A percentile compares a stretch with the other conserved stretches of the same genome.
phyloP scores from a whole-genome alignment of 53 echinoderm and acorn worm genomes.

The Echinometra lucunter region DNA sequence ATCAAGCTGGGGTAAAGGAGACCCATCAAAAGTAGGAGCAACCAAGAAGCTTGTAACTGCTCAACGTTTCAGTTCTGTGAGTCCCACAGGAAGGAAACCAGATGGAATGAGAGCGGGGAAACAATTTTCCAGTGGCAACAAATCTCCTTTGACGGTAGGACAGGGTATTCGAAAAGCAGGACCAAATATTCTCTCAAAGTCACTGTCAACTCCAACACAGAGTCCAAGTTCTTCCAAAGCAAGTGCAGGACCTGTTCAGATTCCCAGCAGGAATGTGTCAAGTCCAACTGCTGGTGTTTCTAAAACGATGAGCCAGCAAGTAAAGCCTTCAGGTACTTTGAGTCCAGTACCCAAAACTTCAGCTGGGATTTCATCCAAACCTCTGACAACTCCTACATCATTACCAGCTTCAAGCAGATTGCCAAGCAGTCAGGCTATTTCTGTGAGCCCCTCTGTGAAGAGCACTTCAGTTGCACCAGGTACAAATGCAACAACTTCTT shows the following conservation, averaged over 20 bases:
- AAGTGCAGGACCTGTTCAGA: background rate
- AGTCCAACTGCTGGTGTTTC: slow-evolving; percentile 12
- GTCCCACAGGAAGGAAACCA: slow-evolving; percentile 64
- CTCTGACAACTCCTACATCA: slow-evolving; percentile 24
- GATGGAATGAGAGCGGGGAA: slow-evolving; percentile 32
- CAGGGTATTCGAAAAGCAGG: slow-evolving; percentile 39
- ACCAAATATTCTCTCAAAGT: slow-evolving; percentile 58
- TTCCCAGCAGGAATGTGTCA: background rate
- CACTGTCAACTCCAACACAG: background rate
- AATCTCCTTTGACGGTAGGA: slow-evolving; percentile 48
- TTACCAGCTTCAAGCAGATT: slow-evolving; percentile 5
- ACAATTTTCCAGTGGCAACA: slow-evolving; percentile 30
- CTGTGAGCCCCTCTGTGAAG: background rate
- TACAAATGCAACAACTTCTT: slow-evolving; percentile 8
- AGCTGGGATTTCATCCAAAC: slow-evolving; percentile 28
- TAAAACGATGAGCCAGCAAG: background rate
- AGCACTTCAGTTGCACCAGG: background rate
- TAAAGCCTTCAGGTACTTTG: background rate
- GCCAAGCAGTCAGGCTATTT: slow-evolving; percentile 20
- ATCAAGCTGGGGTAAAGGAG: slow-evolving; percentile 52
- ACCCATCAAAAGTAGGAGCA: slow-evolving; percentile 33
- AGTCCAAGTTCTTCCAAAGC: slow-evolving; percentile 22
- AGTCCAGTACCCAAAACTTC: slow-evolving; percentile 56
- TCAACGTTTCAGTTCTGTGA: slow-evolving; percentile 15
- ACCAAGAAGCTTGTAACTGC: background rate